Conservation (phyloP, 2,888 invertebrate genomes). For the Cerceris rybyensis region DNA sequence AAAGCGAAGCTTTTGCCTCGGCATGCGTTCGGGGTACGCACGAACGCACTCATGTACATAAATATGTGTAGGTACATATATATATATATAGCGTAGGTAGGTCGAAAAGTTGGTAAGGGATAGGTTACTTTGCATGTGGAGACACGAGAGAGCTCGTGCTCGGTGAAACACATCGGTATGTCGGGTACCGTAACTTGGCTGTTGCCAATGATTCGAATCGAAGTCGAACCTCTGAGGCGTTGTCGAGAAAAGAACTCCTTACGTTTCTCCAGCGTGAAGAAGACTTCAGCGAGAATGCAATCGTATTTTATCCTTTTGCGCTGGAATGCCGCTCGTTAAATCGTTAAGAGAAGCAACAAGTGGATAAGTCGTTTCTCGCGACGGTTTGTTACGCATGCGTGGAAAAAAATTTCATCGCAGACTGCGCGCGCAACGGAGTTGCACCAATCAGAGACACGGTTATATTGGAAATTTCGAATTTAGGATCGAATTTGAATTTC, state of each 20-base stretch:
- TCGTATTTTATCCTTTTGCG: too few species aligned
- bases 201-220: slow-evolving; percentile 54
- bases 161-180: slow-evolving; percentile 55
- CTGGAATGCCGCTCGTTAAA: not conserved
- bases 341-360: not conserved
- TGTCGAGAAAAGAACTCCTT: slow-evolving; percentile 21
- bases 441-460: not conserved
- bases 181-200: slow-evolving; percentile 61
- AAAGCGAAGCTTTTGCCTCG: slow-evolving; percentile 67
- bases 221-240: slow-evolving; percentile 34
- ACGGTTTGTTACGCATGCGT: not conserved
- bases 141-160: slow-evolving; percentile 20
- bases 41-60: not conserved
- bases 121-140: slow-evolving; percentile 44
- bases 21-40: slow-evolving; percentile 27
- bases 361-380: not conserved
- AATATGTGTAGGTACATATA: slow-evolving; percentile 22
- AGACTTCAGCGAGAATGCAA: not conserved
- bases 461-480: not conserved
- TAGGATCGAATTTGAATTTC: not conserved
- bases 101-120: slow-evolving; percentile 44
- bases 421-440: not conserved
- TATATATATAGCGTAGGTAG: slow-evolving; percentile 43
- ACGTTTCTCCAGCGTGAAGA: slow-evolving; percentile 2
- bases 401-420: not conserved